Evolutionary conservation across 2,888 invertebrate species (phyloP).

Genomic region (Microchrysa polita): DNA sequence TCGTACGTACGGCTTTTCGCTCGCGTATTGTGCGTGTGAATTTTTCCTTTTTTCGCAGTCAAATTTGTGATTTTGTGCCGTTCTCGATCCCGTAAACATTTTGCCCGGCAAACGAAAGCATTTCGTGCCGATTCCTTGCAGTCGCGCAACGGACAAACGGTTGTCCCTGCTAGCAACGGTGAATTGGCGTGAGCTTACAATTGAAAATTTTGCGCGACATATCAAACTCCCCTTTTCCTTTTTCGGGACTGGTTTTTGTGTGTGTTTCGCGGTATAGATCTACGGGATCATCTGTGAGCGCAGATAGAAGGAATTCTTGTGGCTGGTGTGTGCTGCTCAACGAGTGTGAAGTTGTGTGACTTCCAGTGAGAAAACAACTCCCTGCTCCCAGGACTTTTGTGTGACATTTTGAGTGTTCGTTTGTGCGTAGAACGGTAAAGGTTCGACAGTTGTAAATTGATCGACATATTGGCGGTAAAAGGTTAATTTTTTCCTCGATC

Average conservation of each 20-base stretch:
- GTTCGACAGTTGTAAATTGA: neutral
- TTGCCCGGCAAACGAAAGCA: neutral
- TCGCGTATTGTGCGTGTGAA: neutral
- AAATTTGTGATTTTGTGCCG: neutral
- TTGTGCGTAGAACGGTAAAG: too few relatives aligned
- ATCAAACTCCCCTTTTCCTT: too few relatives aligned
- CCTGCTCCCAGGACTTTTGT: neutral
- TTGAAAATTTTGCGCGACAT: too few relatives aligned
- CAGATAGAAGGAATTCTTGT: neutral
- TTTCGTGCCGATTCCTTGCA: neutral
- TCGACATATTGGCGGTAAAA: conserved; percentile 36
- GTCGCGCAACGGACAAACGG: neutral
- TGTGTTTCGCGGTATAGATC: too few relatives aligned
- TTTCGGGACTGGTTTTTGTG: too few relatives aligned
- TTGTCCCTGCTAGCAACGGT: neutral
- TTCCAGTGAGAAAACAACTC: conserved; percentile 19
- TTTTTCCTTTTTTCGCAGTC: neutral
- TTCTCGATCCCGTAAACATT: neutral
- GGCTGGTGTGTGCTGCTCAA: neutral
- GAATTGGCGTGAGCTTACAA: too few relatives aligned
- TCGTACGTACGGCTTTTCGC: neutral
- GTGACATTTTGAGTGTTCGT: neutral
- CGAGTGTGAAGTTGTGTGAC: neutral
- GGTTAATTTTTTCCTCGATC: neutral
- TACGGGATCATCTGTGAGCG: too few relatives aligned